Conservation (phyloP, 2,113 vertebrate species). For the Formicarius rufipectus region DNA sequence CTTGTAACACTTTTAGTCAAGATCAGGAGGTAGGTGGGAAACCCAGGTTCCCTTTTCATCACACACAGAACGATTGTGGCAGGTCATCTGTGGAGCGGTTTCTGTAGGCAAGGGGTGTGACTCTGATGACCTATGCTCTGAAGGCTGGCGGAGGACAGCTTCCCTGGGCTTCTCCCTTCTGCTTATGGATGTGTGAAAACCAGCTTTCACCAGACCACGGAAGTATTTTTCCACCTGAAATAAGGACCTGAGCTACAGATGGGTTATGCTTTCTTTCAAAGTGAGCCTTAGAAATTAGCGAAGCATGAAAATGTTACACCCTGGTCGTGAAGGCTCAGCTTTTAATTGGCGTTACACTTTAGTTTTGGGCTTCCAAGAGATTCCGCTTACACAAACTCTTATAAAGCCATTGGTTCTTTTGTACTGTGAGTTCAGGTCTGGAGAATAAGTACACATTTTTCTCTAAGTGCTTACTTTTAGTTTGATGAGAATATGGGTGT, state of each 20-base stretch:
- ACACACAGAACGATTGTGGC: accelerated
- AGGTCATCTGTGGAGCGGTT: background rate
- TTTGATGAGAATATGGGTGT: too few species aligned
- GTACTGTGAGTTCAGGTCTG: too few species aligned
- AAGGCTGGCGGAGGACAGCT: accelerated
- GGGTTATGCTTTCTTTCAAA: background rate
- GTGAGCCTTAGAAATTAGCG: background rate
- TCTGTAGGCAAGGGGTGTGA: accelerated
- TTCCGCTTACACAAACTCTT: too few species aligned
- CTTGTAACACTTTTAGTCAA: background rate
- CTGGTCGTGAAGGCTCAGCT: too few species aligned
- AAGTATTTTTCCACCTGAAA: background rate
- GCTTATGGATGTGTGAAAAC: background rate
- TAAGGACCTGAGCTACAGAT: background rate
- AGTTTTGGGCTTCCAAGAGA: too few species aligned
- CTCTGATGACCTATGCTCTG: accelerated
- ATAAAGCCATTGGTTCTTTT: too few species aligned
- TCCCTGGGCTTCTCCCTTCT: background rate
- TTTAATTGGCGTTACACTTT: too few species aligned
- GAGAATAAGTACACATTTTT: too few species aligned
- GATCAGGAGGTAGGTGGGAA: background rate
- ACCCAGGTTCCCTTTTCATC: background rate
- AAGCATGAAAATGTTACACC: background rate
- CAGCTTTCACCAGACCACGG: background rate
- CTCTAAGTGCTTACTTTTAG: too few species aligned